Conservation (phyloP, 2,888 invertebrate species). For the Athalia circularis region DNA sequence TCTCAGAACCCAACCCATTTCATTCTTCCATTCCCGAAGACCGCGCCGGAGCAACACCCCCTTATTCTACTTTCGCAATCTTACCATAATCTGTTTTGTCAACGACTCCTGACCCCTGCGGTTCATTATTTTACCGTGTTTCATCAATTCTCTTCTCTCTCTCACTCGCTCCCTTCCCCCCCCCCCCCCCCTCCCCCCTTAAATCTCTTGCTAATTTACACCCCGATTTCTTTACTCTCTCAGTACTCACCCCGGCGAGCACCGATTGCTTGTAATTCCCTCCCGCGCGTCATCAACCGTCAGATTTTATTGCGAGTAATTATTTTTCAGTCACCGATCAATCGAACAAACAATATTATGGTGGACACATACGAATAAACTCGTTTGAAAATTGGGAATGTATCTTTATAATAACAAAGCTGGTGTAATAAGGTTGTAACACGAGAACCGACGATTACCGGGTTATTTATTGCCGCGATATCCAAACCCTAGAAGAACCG, state of each 20-base stretch:
- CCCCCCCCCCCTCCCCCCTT: constrained; percentile 35
- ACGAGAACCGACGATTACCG: constrained; percentile 22
- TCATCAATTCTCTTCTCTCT: constrained; percentile 9
- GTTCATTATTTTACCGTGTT: constrained; percentile 64
- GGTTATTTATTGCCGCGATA: constrained; percentile 24
- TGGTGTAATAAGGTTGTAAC: background rate
- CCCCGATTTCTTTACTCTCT: constrained; percentile 17
- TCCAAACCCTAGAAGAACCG: background rate
- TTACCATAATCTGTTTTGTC: constrained; percentile 72
- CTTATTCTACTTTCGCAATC: constrained; percentile 54
- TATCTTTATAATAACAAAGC: background rate
- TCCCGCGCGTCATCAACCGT: no score
- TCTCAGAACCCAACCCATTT: constrained; percentile 65
- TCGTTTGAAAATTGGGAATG: background rate
- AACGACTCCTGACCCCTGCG: constrained; percentile 65
- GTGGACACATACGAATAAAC: background rate
- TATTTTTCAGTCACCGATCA: no score
- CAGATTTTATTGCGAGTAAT: no score
- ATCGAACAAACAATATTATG: no score
- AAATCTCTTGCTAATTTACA: constrained; percentile 44
- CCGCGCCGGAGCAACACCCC: constrained; percentile 37
- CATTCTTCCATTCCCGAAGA: constrained; percentile 59
- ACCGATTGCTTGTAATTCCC: no score
- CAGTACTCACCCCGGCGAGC: no score
- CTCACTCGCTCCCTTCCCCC: constrained; percentile 32